phyloP scores from a whole-genome alignment of 2,888 invertebrate species.

The Drosophila ezoana region DNA sequence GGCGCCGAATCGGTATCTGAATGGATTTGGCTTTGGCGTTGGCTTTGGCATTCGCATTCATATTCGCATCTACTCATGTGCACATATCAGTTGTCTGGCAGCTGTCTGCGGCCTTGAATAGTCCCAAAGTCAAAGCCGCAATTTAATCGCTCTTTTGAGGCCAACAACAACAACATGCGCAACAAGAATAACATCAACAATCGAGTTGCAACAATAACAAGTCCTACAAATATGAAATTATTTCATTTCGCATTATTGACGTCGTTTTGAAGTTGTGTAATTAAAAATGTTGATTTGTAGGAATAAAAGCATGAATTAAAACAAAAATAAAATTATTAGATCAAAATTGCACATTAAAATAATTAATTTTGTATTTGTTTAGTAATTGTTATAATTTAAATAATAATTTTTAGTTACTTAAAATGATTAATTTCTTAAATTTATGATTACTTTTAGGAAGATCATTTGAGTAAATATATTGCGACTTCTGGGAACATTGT shows the following conservation, averaged over 20 bases:
- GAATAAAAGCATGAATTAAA: background rate
- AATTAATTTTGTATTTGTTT: too few species aligned
- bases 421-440: too few species aligned
- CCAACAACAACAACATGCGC: conserved; percentile 20
- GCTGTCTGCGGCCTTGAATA: conserved; percentile 78
- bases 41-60: conserved; percentile 37
- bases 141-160: conserved; percentile 67
- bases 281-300: conserved; percentile 12
- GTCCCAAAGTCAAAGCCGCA: conserved; percentile 73
- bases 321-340: too few species aligned
- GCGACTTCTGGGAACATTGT: too few species aligned
- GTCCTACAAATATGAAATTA: conserved; percentile 35
- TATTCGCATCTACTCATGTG: conserved; percentile 73
- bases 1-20: conserved; percentile 60
- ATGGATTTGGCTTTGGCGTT: conserved; percentile 55
- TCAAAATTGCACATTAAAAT: too few species aligned
- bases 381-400: too few species aligned
- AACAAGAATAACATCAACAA: conserved; percentile 15
- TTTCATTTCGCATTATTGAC: conserved; percentile 49
- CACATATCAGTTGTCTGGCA: conserved; percentile 82
- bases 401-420: too few species aligned
- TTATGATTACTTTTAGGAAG: too few species aligned
- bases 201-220: conserved; percentile 13
- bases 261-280: conserved; percentile 13
- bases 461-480: too few species aligned